A percentile compares a stretch with the other conserved stretches of the same genome.
Conservation (phyloP, 2,797 vertebrate genomes). For the Eulemur coronatus region DNA sequence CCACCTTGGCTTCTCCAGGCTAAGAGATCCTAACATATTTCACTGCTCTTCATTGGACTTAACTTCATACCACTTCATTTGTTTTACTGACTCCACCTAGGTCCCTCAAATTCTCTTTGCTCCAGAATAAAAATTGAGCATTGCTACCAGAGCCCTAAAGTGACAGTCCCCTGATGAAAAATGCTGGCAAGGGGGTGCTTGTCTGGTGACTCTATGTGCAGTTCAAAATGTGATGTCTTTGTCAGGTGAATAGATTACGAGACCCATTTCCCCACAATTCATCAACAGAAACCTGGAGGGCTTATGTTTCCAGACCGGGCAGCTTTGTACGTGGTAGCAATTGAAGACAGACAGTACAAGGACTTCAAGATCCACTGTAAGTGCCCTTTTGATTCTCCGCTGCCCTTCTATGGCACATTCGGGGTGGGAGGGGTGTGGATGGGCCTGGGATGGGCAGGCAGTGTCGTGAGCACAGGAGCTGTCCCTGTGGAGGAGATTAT, state of each 20-base stretch:
- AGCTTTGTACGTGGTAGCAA: slow-evolving; percentile 97
- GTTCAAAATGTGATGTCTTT: slow-evolving; percentile 91
- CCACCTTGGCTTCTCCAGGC: not conserved
- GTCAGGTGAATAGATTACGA: slow-evolving; percentile 90
- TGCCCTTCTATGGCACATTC: not conserved
- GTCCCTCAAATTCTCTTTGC: not conserved
- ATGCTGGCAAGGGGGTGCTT: slow-evolving; percentile 80
- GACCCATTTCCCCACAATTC: slow-evolving; percentile 89
- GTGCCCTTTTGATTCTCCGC: slow-evolving; percentile 65
- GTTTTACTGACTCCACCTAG: not conserved
- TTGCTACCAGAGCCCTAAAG: not conserved
- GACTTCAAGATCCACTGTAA: slow-evolving; percentile 99
- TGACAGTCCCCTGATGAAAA: slow-evolving; percentile 74
- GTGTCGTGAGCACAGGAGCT: not conserved
- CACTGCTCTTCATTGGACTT: not conserved
- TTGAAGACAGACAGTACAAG: slow-evolving; percentile 99
- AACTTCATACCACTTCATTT: not conserved
- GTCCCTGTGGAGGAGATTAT: not conserved
- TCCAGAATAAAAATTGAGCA: not conserved
- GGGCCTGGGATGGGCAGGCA: no score
- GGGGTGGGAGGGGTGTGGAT: not conserved
- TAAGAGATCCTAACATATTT: not conserved
- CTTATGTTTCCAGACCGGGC: slow-evolving; percentile 99
- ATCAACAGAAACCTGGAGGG: slow-evolving; percentile 97
- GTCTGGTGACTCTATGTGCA: slow-evolving; percentile 85